Percentiles rank a stretch among this genome's conserved stretches.
phyloP scores from a whole-genome alignment of 92 coral and sea anemone genomes.

The Siderastrea radians region DNA sequence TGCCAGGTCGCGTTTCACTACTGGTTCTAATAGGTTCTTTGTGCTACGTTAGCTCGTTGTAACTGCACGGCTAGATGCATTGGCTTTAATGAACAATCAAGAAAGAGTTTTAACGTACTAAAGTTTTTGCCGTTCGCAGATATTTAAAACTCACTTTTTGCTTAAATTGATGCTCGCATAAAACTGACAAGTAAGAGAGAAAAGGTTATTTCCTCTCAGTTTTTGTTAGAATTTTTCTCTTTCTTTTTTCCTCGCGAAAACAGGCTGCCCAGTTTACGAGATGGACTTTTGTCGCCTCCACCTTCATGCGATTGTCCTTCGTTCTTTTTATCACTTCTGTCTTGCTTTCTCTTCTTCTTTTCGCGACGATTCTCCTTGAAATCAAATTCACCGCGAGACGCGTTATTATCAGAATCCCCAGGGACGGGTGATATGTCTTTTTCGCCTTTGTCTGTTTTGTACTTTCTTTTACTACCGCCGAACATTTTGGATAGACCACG shows the following conservation, averaged over 20 bases:
- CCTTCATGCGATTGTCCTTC: conserved; percentile 4
- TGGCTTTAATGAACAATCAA: no score
- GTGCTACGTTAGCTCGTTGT: no score
- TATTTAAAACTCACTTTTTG: no score
- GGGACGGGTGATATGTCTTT: background rate
- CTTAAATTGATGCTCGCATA: no score
- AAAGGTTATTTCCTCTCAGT: background rate
- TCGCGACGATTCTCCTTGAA: conserved; percentile 1
- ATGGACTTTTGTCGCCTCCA: background rate
- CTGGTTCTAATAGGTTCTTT: no score
- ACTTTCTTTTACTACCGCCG: conserved; percentile 60
- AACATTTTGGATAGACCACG: conserved; percentile 71
- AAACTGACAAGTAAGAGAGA: background rate
- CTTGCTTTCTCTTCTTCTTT: conserved; percentile 15
- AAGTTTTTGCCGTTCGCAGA: no score
- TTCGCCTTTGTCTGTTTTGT: conserved; percentile 43
- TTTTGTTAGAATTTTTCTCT: background rate
- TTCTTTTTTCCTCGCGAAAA: conserved; percentile 48
- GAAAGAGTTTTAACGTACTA: no score
- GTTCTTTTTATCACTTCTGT: background rate
- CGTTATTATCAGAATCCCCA: background rate
- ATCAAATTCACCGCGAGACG: conserved; percentile 18
- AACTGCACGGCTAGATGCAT: no score
- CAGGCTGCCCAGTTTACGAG: conserved; percentile 40
- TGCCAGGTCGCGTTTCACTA: no score